Base-by-base conservation (phyloP, 2,113 vertebrate genomes). In the Takifugu bimaculatus region DNA sequence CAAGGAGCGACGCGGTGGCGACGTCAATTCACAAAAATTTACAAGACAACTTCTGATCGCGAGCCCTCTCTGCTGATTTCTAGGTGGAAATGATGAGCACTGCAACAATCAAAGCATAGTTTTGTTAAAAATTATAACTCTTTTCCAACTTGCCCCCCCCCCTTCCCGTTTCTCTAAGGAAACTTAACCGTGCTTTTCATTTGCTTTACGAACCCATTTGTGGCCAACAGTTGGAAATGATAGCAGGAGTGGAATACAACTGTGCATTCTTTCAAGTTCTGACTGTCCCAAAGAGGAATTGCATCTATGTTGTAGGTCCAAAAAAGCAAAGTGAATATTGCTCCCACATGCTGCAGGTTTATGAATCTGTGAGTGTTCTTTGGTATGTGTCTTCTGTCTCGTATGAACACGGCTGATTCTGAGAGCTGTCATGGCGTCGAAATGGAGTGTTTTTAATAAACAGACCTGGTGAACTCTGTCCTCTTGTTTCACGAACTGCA, bases 1-100 rank as follows among this genome's bases (percentile, higher is more conserved):
- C 69, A 70, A 72, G 47, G 69, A 49, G 78, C 71, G 73, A 80
- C 26, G 69, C 74, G 52, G 65, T 28, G 20, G 20, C 20, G 20
- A 20, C 49, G 60, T 65, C 70, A 20, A 20, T 74, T 80, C 80
- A 80, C 52, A 87, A 74, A 20, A 65, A 87, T 87, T 84, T 88
- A 90, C 87, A 88, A 70, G 56, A 65, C 7, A 50, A 67, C 55
- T 70, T 48, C 39, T 71, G 20, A 69, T 50, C 69, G 78, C 63
- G 54, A 61, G 74, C 63, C 74, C 66, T 54, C 45, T 57, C 56
- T 52, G 48, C 32, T 50, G 27, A 60, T 13, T 58, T 35, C 27
- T 42, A 56, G 14, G 54, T 57, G 25, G 50, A 59, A 60, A 29
- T 60, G 45, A 60, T 68, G 44, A 48, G 49, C 39, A 28, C 35